Evolutionary conservation across 2,113 vertebrate species (phyloP), one percentile per base, ranked within the genome.

Genomic region (Brachirus orientalis): DNA sequence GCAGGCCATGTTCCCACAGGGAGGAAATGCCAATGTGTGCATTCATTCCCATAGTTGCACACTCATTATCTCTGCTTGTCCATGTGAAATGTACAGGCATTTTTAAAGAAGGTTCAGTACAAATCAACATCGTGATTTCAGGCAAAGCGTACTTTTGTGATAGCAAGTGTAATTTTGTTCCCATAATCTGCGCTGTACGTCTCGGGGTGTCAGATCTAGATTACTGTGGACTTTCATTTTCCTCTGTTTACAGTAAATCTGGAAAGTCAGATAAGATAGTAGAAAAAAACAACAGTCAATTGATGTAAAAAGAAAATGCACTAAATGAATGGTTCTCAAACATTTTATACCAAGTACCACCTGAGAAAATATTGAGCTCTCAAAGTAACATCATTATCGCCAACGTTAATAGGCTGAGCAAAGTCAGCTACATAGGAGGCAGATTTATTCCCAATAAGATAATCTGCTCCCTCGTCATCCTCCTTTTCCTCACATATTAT

Each of bases 11-110:
- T 70, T 80, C 71, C 69, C 62, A 11, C 50, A 65, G 57, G 61
- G 67, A 79, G 87, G 89, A 91, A 90, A 91, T 91, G 68, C 86
- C 89, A 72, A 61, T 64, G 75, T 75, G 68, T n/a, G 17, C 46
- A 38, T 71, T 87, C 83, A 88, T 78, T 56, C 18, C 60, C 75
- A 50, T 48, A 64, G 62, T 67, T 53, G 52, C 60, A 51, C 36
- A 48, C 55, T 72, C 71, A 87, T 79, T 82, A 87, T 77, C 77
- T 74, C 50, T 51, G 70, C 45, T 43, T 57, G 36, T 56, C 48
- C 77, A 59, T 55, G 75, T 77, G 75, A 69, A 51, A 69, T 41
- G 2, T 47, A 50, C 52, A 3, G 35, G 66, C 63, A 41, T 73
- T 73, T 83, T 43, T 13, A 2, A 43, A 43, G 62, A 68, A 50